Evolutionary conservation across 2,113 vertebrate species (phyloP).

Genomic region (Sterna hirundo): DNA sequence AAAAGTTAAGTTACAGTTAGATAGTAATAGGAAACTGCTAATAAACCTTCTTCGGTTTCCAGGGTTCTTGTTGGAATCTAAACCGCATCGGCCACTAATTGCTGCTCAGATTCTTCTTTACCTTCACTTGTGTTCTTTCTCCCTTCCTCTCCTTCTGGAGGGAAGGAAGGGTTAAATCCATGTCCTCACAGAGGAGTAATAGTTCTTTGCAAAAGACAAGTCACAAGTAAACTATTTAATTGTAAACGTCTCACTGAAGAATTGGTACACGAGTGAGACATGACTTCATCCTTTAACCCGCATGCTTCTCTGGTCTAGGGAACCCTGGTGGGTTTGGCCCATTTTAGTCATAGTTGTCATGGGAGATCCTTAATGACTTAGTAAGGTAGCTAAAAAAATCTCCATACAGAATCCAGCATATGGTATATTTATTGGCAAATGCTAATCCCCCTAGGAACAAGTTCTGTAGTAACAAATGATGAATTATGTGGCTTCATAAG

Average conservation of each 20-base stretch:
- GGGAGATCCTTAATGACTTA: conserved; percentile 61
- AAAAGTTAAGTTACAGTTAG: neutral
- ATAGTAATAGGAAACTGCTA: neutral
- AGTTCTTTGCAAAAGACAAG: conserved; percentile 41
- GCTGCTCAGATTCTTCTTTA: neutral
- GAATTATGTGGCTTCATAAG: conserved; percentile 69
- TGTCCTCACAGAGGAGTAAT: neutral
- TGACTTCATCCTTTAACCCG: conserved; percentile 66
- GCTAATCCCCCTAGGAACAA: conserved; percentile 50
- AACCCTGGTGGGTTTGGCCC: conserved; percentile 61
- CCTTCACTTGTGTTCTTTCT: neutral
- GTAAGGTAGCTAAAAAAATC: conserved; percentile 61
- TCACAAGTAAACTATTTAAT: conserved; percentile 59
- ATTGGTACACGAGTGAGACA: conserved; percentile 56
- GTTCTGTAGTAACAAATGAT: conserved; percentile 69
- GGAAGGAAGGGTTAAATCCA: conserved; percentile 2
- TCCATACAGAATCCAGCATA: conserved; percentile 53
- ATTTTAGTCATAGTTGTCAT: conserved; percentile 57
- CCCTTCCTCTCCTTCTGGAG: neutral
- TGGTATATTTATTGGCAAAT: conserved; percentile 70
- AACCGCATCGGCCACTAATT: neutral
- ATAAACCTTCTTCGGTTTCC: neutral
- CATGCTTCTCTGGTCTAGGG: conserved; percentile 40
- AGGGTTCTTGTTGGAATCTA: neutral
- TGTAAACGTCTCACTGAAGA: conserved; percentile 48